Conservation (phyloP, 2,888 invertebrate species). For the Polydrusus tereticollis region DNA sequence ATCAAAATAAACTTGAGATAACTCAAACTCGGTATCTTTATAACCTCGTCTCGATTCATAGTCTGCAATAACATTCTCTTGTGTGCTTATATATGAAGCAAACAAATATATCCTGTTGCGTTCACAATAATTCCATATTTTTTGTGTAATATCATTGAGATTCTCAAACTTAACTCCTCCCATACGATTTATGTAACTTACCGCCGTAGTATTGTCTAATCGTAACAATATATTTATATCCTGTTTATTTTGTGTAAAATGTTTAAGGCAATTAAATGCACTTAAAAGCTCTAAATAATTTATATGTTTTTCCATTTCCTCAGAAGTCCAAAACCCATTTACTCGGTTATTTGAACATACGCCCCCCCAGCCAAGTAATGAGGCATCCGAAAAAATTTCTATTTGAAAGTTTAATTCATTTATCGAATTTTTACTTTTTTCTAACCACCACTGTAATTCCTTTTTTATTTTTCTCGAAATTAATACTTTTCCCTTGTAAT, state of each 20-base stretch:
- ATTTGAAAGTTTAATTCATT: too few relatives aligned
- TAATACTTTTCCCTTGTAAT: too few relatives aligned
- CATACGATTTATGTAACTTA: constrained; percentile 52
- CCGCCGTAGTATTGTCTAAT: constrained; percentile 52
- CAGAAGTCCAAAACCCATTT: constrained; percentile 51
- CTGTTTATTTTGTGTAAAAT: constrained; percentile 48
- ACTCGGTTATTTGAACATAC: constrained; percentile 42
- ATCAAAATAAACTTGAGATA: constrained; percentile 25
- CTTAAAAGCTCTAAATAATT: constrained; percentile 54
- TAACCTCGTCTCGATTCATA: constrained; percentile 26
- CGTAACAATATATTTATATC: constrained; percentile 50
- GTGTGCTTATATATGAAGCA: constrained; percentile 51
- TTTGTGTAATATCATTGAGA: constrained; percentile 49
- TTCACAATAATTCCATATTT: constrained; percentile 55
- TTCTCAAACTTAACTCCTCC: constrained; percentile 49
- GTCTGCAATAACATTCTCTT: constrained; percentile 50
- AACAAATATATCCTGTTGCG: constrained; percentile 48
- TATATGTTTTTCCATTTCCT: constrained; percentile 51
- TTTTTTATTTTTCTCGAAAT: too few relatives aligned
- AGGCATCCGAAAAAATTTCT: constrained; percentile 55
- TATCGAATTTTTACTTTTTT: too few relatives aligned
- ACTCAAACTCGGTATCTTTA: constrained; percentile 49
- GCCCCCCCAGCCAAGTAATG: constrained; percentile 53
- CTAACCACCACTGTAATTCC: too few relatives aligned
- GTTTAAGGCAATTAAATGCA: constrained; percentile 52